phyloP scores from a whole-genome alignment of 2,888 invertebrate species.

The Nesidiocoris tenuis region DNA sequence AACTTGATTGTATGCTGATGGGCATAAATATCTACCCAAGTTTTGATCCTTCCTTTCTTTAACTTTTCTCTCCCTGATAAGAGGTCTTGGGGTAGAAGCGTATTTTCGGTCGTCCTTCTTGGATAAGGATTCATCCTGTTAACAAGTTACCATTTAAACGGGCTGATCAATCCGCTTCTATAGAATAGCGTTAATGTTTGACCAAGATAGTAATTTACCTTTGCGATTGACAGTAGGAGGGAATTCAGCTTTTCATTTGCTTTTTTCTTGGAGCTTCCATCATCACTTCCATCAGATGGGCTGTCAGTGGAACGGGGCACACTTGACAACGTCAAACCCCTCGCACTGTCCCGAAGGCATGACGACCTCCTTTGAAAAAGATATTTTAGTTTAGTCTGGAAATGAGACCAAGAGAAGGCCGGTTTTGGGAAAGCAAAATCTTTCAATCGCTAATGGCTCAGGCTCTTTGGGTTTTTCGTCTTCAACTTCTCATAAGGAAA shows the following conservation, averaged over 20 bases:
- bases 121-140: slow-evolving; percentile 21
- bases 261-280: slow-evolving; percentile 3
- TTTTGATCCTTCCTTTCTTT: slow-evolving; percentile 13
- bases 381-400: too few species aligned
- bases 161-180: background rate
- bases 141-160: background rate
- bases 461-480: too few species aligned
- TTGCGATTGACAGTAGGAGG: slow-evolving; percentile 30
- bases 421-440: too few species aligned
- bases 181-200: background rate
- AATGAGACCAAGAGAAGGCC: too few species aligned
- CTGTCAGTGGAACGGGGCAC: background rate
- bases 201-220: slow-evolving; percentile 13
- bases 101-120: background rate
- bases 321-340: slow-evolving; percentile 1
- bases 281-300: slow-evolving; percentile 25
- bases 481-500: too few species aligned
- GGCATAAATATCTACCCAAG: slow-evolving; percentile 1
- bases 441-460: too few species aligned
- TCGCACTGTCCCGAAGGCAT: background rate
- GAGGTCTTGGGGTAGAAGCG: slow-evolving; percentile 1
- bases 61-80: slow-evolving; percentile 8
- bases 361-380: too few species aligned
- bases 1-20: too few species aligned
- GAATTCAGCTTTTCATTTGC: slow-evolving; percentile 33